These are phyloP conservation scores for Sebastes nivosus DNA, from an alignment of 2,797 vertebrate species.

Conservation along the genomic window DNA sequence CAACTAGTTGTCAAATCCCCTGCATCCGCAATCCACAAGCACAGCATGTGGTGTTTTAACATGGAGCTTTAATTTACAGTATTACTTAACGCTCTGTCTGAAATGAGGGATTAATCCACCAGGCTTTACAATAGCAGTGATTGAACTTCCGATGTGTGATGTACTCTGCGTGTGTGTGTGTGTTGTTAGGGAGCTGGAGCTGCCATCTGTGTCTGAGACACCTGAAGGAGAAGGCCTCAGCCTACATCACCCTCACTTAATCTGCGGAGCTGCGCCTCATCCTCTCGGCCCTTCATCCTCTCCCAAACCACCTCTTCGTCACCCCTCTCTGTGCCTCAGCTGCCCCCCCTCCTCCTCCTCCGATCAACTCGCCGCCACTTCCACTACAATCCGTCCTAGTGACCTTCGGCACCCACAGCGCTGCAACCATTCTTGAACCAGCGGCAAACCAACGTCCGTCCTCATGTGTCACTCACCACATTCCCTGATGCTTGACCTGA, in stretches of 20 bases:
- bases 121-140: slow-evolving; percentile 66
- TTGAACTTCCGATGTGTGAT: slow-evolving; percentile 63
- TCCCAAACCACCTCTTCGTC: slow-evolving; percentile 48
- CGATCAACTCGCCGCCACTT: slow-evolving; percentile 11
- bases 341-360: not conserved
- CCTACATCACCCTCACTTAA: slow-evolving; percentile 95
- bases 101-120: slow-evolving; percentile 68
- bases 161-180: slow-evolving; percentile 38
- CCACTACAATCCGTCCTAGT: slow-evolving; percentile 24
- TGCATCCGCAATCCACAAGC: slow-evolving; percentile 40
- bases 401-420: slow-evolving; percentile 55
- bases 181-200: slow-evolving; percentile 91
- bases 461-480: slow-evolving; percentile 43
- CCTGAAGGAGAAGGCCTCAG: slow-evolving; percentile 94
- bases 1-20: slow-evolving; percentile 64
- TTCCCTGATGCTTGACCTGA: slow-evolving; percentile 53
- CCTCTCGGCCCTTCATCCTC: slow-evolving; percentile 60
- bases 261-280: slow-evolving; percentile 62
- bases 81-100: slow-evolving; percentile 63
- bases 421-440: slow-evolving; percentile 34
- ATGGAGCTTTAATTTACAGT: slow-evolving; percentile 72
- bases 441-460: slow-evolving; percentile 31
- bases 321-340: slow-evolving; percentile 50
- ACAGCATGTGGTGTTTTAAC: slow-evolving; percentile 65
- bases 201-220: slow-evolving; percentile 94